Evolutionary conservation across 1,140 invertebrate species (phyloP).

Genomic region (Arion vulgaris): DNA sequence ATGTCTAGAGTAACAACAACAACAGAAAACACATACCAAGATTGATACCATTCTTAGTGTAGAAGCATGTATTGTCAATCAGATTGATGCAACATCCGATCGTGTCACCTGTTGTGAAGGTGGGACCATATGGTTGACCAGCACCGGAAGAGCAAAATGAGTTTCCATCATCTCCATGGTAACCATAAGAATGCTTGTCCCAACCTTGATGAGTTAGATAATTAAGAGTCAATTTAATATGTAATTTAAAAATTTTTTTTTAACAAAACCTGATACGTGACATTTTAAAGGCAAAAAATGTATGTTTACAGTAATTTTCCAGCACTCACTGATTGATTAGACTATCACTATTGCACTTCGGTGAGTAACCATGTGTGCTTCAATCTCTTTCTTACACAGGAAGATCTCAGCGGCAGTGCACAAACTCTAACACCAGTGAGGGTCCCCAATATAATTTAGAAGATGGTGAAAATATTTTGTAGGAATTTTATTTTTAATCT

Average conservation of each 20-base stretch:
- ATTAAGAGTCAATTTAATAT: not conserved
- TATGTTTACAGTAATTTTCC: too few species aligned
- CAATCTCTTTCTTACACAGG: too few species aligned
- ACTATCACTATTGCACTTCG: too few species aligned
- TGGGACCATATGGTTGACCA: slow-evolving; percentile 97
- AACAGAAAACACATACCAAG: slow-evolving; percentile 73
- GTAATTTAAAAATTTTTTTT: not conserved
- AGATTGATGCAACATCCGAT: slow-evolving; percentile 99
- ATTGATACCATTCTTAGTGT: slow-evolving; percentile 99
- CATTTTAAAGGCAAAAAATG: not conserved
- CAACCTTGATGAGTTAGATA: slow-evolving; percentile 79
- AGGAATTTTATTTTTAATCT: too few species aligned
- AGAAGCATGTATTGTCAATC: slow-evolving; percentile 98
- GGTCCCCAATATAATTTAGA: too few species aligned
- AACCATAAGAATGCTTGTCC: slow-evolving; percentile 99
- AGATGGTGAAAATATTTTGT: too few species aligned
- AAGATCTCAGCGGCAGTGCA: too few species aligned
- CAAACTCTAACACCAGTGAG: too few species aligned
- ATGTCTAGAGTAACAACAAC: not conserved
- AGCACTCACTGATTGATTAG: too few species aligned
- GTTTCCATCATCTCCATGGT: slow-evolving; percentile 99
- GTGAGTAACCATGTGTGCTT: too few species aligned
- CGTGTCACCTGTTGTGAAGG: slow-evolving; percentile 95
- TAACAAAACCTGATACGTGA: too few species aligned
- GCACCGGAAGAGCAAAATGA: slow-evolving; percentile 98